Conservation (phyloP, 2,888 invertebrate species). For the Thumatha senex region DNA sequence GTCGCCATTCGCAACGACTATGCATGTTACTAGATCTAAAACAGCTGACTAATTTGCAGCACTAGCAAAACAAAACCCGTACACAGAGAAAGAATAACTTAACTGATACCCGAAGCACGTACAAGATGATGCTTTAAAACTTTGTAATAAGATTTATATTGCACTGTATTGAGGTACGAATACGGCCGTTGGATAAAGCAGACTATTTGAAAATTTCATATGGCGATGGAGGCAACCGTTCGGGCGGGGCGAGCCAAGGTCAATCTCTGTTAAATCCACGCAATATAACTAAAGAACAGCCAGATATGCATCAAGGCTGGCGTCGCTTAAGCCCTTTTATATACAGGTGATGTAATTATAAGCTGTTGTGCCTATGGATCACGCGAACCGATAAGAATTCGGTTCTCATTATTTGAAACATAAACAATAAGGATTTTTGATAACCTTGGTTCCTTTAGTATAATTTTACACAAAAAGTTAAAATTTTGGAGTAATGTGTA, state of each 20-base stretch:
- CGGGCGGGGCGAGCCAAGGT: conserved; percentile 69
- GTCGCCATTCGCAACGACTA: conserved; percentile 56
- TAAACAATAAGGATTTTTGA: conserved; percentile 54
- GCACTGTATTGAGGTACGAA: conserved; percentile 53
- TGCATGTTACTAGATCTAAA: conserved; percentile 64
- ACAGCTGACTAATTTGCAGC: conserved; percentile 79
- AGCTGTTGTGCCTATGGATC: conserved; percentile 56
- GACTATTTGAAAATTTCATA: conserved; percentile 76
- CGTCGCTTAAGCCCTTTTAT: conserved; percentile 53
- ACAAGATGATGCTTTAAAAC: conserved; percentile 52
- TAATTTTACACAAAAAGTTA: conserved; percentile 42
- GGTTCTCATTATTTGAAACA: conserved; percentile 62
- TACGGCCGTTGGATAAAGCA: conserved; percentile 65
- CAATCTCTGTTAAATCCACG: conserved; percentile 74
- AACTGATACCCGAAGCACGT: conserved; percentile 42
- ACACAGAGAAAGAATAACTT: conserved; percentile 35
- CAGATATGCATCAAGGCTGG: conserved; percentile 66
- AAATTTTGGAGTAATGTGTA: too few relatives aligned
- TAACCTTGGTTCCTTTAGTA: conserved; percentile 67
- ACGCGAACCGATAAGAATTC: conserved; percentile 73
- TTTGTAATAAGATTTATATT: conserved; percentile 47
- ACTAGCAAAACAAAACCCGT: conserved; percentile 71
- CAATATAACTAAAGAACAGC: conserved; percentile 58
- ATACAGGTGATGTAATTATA: conserved; percentile 67
- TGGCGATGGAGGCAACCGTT: conserved; percentile 48